Evolutionary conservation across 2,888 invertebrate species (phyloP), one percentile per base, ranked within the genome.

Genomic region (Spisula subtruncata): DNA sequence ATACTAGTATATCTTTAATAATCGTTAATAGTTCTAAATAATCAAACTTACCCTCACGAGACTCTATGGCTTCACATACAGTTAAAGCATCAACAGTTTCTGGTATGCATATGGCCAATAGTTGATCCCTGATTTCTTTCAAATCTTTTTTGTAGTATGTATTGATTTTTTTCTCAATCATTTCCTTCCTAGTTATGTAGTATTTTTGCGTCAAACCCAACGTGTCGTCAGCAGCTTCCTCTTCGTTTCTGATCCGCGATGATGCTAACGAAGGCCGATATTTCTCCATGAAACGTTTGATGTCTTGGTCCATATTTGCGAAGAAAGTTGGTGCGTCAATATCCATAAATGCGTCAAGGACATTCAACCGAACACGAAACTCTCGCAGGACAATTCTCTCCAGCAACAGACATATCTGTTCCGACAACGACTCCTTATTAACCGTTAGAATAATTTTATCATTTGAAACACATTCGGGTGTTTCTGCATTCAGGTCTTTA

Each of bases 351-450:
- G 60, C 48, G n/a, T 29, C 18, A n/a, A 88, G 71, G 18, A 81
- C 85, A 10, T 81, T n/a, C 8, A 88, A 32, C 32, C 84, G n/a
- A 1, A 14, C n/a, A 18, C 48, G 32, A 10, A 88, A 83, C n/a
- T 80, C 32, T 35, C 81, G 46, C 48, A 88, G 84, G 14, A 88
- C 81, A 29, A 88, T 84, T 18, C 88, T 81, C 48, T 88, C 88
- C 14, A 88, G 56, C 0, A 88, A 41, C 16, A 41, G 48, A 41
- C 79, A 81, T 54, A 85, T 84, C 51, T 46, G 66, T 14, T 14
- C 12, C 4, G 85, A 80, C 25, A 87, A 54, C 0, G 25, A 71
- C 18, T 5, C 6, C 54, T 35, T 85, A 79, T 71, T 20, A 16
- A 75, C 75, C 0, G 75, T 32, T n/a, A 71, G 71, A 18, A 71